Evolutionary conservation across 2,888 invertebrate species (phyloP), one percentile per base, ranked within the genome.

Genomic region (Drosophila colorata): DNA sequence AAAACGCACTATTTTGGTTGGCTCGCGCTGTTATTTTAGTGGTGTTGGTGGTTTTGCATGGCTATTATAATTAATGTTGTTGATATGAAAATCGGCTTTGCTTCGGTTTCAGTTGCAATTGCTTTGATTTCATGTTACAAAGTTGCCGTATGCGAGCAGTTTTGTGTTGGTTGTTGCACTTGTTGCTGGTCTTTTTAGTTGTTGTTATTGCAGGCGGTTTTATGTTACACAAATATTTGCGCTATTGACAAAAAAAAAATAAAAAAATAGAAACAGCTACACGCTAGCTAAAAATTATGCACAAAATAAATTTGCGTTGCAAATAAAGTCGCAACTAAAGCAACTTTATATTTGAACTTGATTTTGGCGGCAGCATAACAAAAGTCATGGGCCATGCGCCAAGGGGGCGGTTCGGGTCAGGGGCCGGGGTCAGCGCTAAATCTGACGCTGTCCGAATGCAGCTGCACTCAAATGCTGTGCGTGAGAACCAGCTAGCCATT

Each of bases 1-100:
- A 75, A 80, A 78, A 86, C 80, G 78, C 83, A 82, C 73, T 85
- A 75, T 82, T 85, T 75, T 60, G 37, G 43, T 53, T 68, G 60
- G 59, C 57, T 78, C 64, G 63, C 78, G 67, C 74, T 77, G 64
- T 59, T 44, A 31, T 20, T 40, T 28, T 38, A 16, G 61, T 60
- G 65, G 46, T 74, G 69, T 28, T 74, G 55, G 20, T 46, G 44
- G 59, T 48, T 63, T 57, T 73, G 80, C 74, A 58, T 77, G 69
- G 71, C 84, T 83, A 71, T 72, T 87, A 87, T 87, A 87, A 87
- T 87, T 87, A 85, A 85, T 87, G 87, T 85, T 87, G 86, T 70
- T 83, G 83, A 83, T 85, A 80, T 69, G 66, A 64, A 66, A 85
- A 73, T 76, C 72, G 68, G 56, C 46, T 78, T 78, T 69, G 69